Base-by-base conservation (phyloP, 2,113 vertebrate species). In the Alaudala cheleensis region DNA sequence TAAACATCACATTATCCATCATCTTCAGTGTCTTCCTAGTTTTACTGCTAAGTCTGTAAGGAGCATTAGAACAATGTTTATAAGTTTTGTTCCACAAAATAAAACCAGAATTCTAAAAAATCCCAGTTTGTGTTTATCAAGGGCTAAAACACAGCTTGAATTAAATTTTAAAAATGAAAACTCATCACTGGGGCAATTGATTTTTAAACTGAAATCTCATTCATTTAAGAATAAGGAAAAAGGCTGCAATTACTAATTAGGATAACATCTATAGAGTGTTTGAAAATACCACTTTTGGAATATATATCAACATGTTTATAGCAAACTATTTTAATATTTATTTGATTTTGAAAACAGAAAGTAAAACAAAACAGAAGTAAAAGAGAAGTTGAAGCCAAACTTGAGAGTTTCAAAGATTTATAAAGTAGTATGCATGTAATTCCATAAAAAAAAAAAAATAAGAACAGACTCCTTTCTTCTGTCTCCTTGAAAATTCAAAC, bases 241-340 rank as follows among this genome's bases (percentile, higher is more conserved):
- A 14, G 76, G 18, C 28, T 50, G 34, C 20, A 69, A n/a, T 61
- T 87, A 67, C 33, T 76, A 54, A 60, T 77, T 69, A 91, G 42
- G 6, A 28, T 15, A 90, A 58, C 14, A 76, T 24, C 12, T 37
- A 54, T 3, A 56, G 1, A 60, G 25, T 45, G 28, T 61, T 91
- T 56, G 33, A 86, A 67, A 86, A 78, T 13, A 54, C 12, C n/a
- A 34, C 22, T 78, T 93, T 86, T 88, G 51, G 78, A 92, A 81
- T 31, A 81, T 24, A 12, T 13, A 83, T 10, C 22, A 69, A 79
- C 16, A 45, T 0, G 0, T 50, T 79, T 47, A 39, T 37, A 28
- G 14, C 24, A 16, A 64, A 65, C 39, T 37, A 51, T 44, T 73
- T 77, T 65, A 47, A 22, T 25, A 71, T 33, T 89, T 26, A 65